Evolutionary conservation across 1,140 invertebrate species (phyloP).

Genomic region (Phthorimaea operculella): DNA sequence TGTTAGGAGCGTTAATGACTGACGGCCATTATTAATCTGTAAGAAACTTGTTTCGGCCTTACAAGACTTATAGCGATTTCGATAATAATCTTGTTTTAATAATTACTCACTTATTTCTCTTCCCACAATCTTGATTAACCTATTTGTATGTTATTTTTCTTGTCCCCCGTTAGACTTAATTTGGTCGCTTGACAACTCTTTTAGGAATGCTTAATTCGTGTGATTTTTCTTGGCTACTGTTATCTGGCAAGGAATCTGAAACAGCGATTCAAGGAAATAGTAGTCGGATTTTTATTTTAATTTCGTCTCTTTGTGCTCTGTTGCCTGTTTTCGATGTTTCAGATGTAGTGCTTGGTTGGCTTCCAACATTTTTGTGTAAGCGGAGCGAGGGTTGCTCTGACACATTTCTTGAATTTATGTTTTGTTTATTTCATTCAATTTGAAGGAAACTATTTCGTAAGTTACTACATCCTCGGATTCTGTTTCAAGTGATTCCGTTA

Average conservation of each 20-base stretch:
- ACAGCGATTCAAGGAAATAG: constrained; percentile 27
- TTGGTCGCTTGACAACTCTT: constrained; percentile 48
- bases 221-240: constrained; percentile 38
- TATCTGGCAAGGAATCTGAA: constrained; percentile 26
- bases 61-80: constrained; percentile 52
- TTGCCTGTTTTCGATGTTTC: constrained; percentile 9
- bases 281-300: constrained; percentile 9
- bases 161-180: constrained; percentile 38
- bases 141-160: constrained; percentile 58
- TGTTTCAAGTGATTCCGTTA: too few relatives aligned
- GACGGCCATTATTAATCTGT: constrained; percentile 53
- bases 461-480: too few relatives aligned
- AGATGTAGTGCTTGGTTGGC: constrained; percentile 9
- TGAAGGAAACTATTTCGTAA: too few relatives aligned
- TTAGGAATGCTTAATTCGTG: constrained; percentile 48
- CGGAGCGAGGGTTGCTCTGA: background rate
- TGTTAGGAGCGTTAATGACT: constrained; percentile 59
- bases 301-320: constrained; percentile 9
- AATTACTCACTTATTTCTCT: constrained; percentile 59
- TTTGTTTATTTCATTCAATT: background rate
- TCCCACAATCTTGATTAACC: constrained; percentile 57
- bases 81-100: constrained; percentile 65
- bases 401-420: constrained; percentile 1
- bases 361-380: constrained; percentile 11
- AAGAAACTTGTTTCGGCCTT: constrained; percentile 50